Conservation (phyloP, 2,113 vertebrate genomes). For the Beaufortia kweichowensis region DNA sequence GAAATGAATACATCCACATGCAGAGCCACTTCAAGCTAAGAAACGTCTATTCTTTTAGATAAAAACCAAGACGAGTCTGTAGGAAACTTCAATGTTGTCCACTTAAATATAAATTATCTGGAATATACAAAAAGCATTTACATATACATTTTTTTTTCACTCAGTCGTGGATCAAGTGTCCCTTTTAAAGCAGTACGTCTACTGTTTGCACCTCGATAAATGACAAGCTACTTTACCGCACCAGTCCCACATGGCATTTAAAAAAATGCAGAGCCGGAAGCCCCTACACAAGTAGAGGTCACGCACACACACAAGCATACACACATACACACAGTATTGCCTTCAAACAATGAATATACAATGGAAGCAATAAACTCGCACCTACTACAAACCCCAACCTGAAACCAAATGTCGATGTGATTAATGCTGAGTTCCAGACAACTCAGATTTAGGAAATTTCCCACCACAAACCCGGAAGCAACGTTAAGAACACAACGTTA, state of each 20-base stretch:
- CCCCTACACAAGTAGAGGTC: slow-evolving; percentile 66
- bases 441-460: too few relatives aligned
- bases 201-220: slow-evolving; percentile 65
- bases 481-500: too few relatives aligned
- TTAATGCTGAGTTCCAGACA: too few relatives aligned
- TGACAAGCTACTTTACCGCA: slow-evolving; percentile 70
- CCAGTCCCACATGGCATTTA: slow-evolving; percentile 68
- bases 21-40: slow-evolving; percentile 73
- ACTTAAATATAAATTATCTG: slow-evolving; percentile 76
- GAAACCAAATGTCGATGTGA: slow-evolving; percentile 29
- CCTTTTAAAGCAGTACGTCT: slow-evolving; percentile 68
- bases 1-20: slow-evolving; percentile 75
- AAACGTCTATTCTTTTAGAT: slow-evolving; percentile 70
- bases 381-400: slow-evolving; percentile 24
- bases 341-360: slow-evolving; percentile 56
- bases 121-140: slow-evolving; percentile 79
- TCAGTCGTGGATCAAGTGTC: slow-evolving; percentile 65
- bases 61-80: slow-evolving; percentile 75
- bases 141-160: slow-evolving; percentile 70
- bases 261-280: slow-evolving; percentile 66
- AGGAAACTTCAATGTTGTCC: slow-evolving; percentile 70
- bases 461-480: too few relatives aligned
- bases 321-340: slow-evolving; percentile 63
- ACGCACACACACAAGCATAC: slow-evolving; percentile 58
- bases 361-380: slow-evolving; percentile 45